These are phyloP conservation scores for Thalassaphorura encarpata DNA, from an alignment of 1,140 invertebrate genomes.

Conservation along the genomic window DNA sequence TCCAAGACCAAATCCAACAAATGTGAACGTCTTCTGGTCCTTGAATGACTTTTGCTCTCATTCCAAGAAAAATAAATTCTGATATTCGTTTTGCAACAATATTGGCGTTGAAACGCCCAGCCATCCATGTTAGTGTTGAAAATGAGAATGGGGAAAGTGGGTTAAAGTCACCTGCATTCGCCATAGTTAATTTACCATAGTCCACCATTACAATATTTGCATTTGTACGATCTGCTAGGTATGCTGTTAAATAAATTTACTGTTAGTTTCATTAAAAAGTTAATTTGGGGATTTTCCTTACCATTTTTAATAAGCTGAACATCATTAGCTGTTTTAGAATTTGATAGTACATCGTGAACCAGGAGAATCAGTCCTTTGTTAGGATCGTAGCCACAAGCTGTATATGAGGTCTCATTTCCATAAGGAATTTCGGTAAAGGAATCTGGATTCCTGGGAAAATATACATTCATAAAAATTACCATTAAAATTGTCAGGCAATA, in stretches of 20 bases:
- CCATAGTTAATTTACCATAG: conserved; percentile 4
- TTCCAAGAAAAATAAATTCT: conserved; percentile 10
- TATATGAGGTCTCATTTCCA: background rate
- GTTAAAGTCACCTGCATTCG: background rate
- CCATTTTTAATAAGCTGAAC: conserved; percentile 10
- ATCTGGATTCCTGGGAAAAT: conserved; percentile 1
- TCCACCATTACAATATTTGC: conserved; percentile 16
- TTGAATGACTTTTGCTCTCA: background rate
- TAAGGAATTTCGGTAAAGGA: background rate
- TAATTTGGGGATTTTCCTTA: background rate
- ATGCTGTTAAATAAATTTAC: conserved; percentile 5
- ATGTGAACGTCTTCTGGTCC: conserved; percentile 11
- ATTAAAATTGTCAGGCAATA: no score
- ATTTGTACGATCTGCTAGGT: background rate
- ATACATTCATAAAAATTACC: no score
- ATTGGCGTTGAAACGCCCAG: no score
- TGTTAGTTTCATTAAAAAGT: background rate
- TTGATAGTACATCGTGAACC: conserved; percentile 12
- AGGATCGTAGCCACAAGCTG: conserved; percentile 1
- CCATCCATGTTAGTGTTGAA: background rate
- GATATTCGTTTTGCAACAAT: conserved; percentile 2
- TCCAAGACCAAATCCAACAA: conserved; percentile 10
- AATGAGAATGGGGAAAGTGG: background rate
- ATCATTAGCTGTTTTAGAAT: conserved; percentile 6
- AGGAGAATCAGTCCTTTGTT: conserved; percentile 2